Evolutionary conservation across 2,888 invertebrate species (phyloP).

Genomic region (Ditylenchus weischeri): DNA sequence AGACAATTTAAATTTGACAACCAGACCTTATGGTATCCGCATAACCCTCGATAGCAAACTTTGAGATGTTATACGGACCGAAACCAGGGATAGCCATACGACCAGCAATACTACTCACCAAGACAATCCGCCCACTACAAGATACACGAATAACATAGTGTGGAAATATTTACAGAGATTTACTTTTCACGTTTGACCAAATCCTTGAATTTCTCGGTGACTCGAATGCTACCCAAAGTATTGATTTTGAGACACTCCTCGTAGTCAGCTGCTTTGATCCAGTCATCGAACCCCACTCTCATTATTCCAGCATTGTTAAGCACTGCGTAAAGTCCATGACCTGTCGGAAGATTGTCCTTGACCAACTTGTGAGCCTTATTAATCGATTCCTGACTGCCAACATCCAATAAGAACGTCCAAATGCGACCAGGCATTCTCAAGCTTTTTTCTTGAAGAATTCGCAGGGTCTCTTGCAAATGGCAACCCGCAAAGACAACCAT

Average conservation of each 20-base stretch:
- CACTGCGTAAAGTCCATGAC: not conserved
- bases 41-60: constrained; percentile 1
- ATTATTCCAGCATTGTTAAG: constrained; percentile 2
- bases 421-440: not conserved
- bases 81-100: not conserved
- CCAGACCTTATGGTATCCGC: not conserved
- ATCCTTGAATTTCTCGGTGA: constrained; percentile 4
- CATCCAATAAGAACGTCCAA: not conserved
- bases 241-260: not conserved
- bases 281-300: not conserved
- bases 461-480: not conserved
- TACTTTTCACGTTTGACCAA: constrained; percentile 1
- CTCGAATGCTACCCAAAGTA: not conserved
- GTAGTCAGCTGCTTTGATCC: not conserved
- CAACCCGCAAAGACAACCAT: not conserved
- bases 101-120: not conserved
- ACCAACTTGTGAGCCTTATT: constrained; percentile 3
- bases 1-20: too few species aligned
- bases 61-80: not conserved
- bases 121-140: not conserved
- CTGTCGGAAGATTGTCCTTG: not conserved
- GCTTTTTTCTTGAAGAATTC: not conserved
- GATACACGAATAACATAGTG: not conserved
- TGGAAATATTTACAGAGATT: constrained; percentile 4
- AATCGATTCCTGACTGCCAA: not conserved